These are phyloP conservation scores for Coendou prehensilis DNA, from an alignment of 2,797 vertebrate genomes.

Conservation along the genomic window DNA sequence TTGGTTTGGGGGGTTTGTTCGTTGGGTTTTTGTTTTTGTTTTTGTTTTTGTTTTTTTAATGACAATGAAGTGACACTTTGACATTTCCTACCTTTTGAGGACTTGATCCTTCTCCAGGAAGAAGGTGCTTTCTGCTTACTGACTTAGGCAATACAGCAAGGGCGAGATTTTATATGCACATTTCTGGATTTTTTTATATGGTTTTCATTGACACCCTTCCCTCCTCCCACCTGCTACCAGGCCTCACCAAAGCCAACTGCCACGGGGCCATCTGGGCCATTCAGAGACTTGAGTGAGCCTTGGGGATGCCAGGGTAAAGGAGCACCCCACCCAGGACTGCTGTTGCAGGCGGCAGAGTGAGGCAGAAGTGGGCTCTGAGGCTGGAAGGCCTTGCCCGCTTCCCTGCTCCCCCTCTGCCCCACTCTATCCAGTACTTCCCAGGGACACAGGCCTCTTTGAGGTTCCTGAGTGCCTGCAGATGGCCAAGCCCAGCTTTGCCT, in stretches of 20 bases:
- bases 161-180: slow-evolving; percentile 87
- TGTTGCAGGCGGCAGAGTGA: slow-evolving; percentile 29
- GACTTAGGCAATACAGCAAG: slow-evolving; percentile 87
- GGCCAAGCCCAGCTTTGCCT: slow-evolving; percentile 58
- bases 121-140: slow-evolving; percentile 87
- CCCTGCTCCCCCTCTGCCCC: neutral
- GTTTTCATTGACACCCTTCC: slow-evolving; percentile 75
- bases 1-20: slow-evolving; percentile 77
- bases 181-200: slow-evolving; percentile 84
- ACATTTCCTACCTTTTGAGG: slow-evolving; percentile 87
- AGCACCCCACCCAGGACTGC: slow-evolving; percentile 16
- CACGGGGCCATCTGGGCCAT: slow-evolving; percentile 64
- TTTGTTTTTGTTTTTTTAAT: slow-evolving; percentile 69
- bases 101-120: slow-evolving; percentile 86
- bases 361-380: neutral
- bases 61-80: slow-evolving; percentile 88
- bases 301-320: neutral
- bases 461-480: slow-evolving; percentile 6
- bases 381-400: neutral
- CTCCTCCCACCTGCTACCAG: slow-evolving; percentile 73
- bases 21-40: slow-evolving; percentile 37
- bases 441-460: slow-evolving; percentile 45
- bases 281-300: slow-evolving; percentile 64
- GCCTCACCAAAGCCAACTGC: slow-evolving; percentile 83
- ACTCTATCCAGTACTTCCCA: slow-evolving; percentile 34